Percentiles rank a stretch among this genome's conserved stretches.
Conservation (phyloP, 2,888 invertebrate genomes). For the Tryphoninae sp. region DNA sequence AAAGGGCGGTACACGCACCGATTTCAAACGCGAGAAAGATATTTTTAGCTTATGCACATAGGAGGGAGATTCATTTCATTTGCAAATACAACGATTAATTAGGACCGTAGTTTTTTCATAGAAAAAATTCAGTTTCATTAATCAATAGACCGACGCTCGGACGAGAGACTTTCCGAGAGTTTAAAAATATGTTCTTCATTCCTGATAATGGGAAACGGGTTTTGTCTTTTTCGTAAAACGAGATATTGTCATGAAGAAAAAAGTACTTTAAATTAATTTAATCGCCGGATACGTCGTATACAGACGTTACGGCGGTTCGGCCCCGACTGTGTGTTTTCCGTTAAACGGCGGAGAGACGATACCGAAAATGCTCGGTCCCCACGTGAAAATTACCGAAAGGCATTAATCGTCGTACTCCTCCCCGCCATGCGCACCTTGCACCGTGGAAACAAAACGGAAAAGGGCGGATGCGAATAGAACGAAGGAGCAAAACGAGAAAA, state of each 20-base stretch:
- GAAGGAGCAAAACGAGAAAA: constrained; percentile 24
- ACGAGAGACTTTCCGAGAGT: background rate
- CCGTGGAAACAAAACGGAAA: constrained; percentile 41
- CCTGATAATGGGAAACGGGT: background rate
- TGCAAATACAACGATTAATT: too few species aligned
- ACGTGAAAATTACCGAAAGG: constrained; percentile 56
- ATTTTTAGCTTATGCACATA: background rate
- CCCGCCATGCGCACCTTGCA: constrained; percentile 7
- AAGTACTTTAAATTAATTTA: constrained; percentile 33
- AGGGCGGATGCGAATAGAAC: constrained; percentile 37
- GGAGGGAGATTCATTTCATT: background rate
- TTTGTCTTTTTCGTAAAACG: background rate
- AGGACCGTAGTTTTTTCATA: too few species aligned
- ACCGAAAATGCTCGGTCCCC: constrained; percentile 15
- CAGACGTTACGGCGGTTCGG: constrained; percentile 13
- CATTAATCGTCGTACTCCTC: constrained; percentile 58
- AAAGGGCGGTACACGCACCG: background rate
- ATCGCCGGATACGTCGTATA: constrained; percentile 38
- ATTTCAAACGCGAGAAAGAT: background rate
- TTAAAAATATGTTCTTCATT: background rate
- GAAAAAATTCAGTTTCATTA: too few species aligned
- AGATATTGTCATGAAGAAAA: background rate
- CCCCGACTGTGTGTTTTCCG: constrained; percentile 29
- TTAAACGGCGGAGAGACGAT: constrained; percentile 27
- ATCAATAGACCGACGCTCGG: too few species aligned